Conservation (phyloP, 2,113 vertebrate genomes). For the Nycticebus coucang region DNA sequence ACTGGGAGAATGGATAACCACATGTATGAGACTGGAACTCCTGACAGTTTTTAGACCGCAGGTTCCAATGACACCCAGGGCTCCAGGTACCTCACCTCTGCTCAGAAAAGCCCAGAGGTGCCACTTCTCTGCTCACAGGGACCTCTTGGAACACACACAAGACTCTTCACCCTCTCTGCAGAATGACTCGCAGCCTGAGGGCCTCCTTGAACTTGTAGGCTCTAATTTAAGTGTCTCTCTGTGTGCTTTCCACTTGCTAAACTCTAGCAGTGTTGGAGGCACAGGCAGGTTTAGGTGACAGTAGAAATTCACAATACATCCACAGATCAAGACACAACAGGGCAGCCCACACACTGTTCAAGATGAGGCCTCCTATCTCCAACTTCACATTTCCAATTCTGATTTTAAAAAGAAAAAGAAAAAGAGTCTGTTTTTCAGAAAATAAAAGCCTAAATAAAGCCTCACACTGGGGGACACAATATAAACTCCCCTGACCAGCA, state of each 20-base stretch:
- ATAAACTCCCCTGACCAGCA: neutral
- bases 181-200: neutral
- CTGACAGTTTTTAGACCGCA: neutral
- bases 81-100: neutral
- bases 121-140: neutral
- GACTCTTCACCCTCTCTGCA: neutral
- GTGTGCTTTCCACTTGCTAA: neutral
- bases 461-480: neutral
- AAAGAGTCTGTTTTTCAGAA: neutral
- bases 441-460: neutral
- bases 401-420: neutral
- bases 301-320: neutral
- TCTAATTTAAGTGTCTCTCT: neutral
- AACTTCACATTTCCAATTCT: constrained; percentile 19
- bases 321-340: neutral
- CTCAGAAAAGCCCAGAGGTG: accelerated
- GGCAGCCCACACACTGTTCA: neutral
- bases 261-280: accelerated
- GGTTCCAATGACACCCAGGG: accelerated
- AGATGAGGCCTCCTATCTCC: neutral
- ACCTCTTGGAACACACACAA: neutral
- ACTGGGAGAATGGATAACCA: too few relatives aligned
- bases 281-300: neutral
- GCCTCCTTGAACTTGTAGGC: neutral
- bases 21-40: neutral